These are phyloP conservation scores for Neuroterus valhalla DNA, from an alignment of 1,140 invertebrate genomes.

Conservation along the genomic window DNA sequence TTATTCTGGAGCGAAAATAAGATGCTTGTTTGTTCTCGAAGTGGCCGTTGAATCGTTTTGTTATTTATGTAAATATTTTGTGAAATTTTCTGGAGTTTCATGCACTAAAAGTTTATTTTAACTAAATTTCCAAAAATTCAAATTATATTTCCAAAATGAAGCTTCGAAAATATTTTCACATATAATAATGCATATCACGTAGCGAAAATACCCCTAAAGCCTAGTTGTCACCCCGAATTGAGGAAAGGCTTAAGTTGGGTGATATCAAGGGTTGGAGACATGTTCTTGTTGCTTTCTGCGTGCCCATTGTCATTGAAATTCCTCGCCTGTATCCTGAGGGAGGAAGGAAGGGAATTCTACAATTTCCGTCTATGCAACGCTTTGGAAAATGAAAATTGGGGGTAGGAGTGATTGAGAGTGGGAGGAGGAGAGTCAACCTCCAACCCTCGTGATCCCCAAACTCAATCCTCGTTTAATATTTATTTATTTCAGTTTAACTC, in stretches of 20 bases:
- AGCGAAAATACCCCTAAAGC: slow-evolving; percentile 17
- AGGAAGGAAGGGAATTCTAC: slow-evolving; percentile 59
- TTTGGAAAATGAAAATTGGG: slow-evolving; percentile 14
- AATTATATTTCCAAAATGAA: too few relatives aligned
- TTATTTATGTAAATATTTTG: too few relatives aligned
- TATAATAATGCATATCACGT: slow-evolving; percentile 15
- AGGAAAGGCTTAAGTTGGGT: slow-evolving; percentile 21
- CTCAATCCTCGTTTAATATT: slow-evolving; percentile 75
- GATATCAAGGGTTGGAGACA: slow-evolving; percentile 17
- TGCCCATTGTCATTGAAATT: slow-evolving; percentile 73
- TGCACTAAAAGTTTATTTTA: too few relatives aligned
- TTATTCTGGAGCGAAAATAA: too few relatives aligned
- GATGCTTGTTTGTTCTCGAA: too few relatives aligned
- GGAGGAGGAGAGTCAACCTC: slow-evolving; percentile 26
- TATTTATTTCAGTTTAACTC: slow-evolving; percentile 76
- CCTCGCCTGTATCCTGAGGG: slow-evolving; percentile 40
- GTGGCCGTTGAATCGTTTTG: too few relatives aligned
- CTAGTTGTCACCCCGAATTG: slow-evolving; percentile 11
- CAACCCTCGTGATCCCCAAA: slow-evolving; percentile 69
- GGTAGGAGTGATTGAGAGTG: slow-evolving; percentile 39
- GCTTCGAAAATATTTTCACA: too few relatives aligned
- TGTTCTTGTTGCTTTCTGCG: slow-evolving; percentile 12
- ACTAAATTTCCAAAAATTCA: too few relatives aligned
- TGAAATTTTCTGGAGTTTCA: too few relatives aligned
- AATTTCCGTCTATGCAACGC: slow-evolving; percentile 65